Base-by-base conservation (phyloP, 2,888 invertebrate genomes). In the Lithophane leautieri region DNA sequence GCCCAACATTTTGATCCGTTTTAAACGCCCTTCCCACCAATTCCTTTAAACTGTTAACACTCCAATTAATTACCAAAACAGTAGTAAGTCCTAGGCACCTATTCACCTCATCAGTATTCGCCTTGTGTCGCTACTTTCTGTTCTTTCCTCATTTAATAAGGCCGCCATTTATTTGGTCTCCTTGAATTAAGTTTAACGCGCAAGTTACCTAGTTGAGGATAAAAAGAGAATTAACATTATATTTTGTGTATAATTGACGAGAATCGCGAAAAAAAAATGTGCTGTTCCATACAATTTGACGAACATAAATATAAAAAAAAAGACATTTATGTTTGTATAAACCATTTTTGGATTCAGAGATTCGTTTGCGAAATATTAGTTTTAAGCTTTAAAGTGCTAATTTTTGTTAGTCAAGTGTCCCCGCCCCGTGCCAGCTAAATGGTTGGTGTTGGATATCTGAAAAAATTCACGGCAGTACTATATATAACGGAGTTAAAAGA, bases 51-150 rank as follows among this genome's bases (percentile, higher is more conserved):
- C 6, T 2, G 16, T 34, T 22, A 76, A 63, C 34, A 25, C 14
- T 0, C 56, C 7, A 16, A 50, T n/a, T 70, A 50, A 77, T 77
- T 78, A 61, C 34, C 8, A 11, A 67, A 19, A 16, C 8, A 28
- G 8, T 56, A 25, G 16, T 25, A 14, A 2, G 2, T 14, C 8
- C 8, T 19, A 12, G 6, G 44, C n/a, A 50, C 7, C 47, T 28
- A 19, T 16, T 16, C 14, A 60, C 58, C 76, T 80, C 42, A 83
- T 84, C 60, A 68, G 70, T 16, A 84, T 80, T 83, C 84, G 44
- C 3, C 34, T 40, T 14, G 56, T 50, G 52, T 67, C 42, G 42
- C n/a, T 47, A 63, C 19, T 69, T 71, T 19, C 11, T 65, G 52
- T 60, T 12, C 54, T 52, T 56, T 54, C 62, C 66, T 67, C 70